A percentile compares a stretch with the other conserved stretches of the same genome.
Evolutionary conservation across 1,140 invertebrate species (phyloP).

Genomic region (Dendrolimus kikuchii): DNA sequence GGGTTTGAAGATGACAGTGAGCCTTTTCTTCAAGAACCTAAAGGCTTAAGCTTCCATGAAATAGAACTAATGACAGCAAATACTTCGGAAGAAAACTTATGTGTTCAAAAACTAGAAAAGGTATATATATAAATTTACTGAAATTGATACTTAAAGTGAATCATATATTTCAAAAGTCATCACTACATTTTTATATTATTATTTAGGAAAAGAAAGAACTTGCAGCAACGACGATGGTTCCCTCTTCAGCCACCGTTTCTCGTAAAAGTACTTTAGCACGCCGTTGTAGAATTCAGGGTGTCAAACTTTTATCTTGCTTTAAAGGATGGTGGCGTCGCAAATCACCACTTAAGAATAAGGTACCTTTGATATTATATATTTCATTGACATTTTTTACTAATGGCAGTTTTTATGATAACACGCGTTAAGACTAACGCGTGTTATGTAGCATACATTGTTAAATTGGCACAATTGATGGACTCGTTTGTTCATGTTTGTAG

Average conservation of each 20-base stretch:
- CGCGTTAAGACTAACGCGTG: too few relatives aligned
- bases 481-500: too few relatives aligned
- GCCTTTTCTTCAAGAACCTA: slow-evolving; percentile 37
- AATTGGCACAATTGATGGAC: not conserved
- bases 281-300: slow-evolving; percentile 44
- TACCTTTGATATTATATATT: slow-evolving; percentile 9
- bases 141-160: too few relatives aligned
- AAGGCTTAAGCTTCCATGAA: slow-evolving; percentile 42
- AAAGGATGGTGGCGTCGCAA: slow-evolving; percentile 51
- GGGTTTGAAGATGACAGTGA: slow-evolving; percentile 42
- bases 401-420: not conserved
- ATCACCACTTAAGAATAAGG: slow-evolving; percentile 38
- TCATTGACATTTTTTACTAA: not conserved
- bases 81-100: slow-evolving; percentile 22
- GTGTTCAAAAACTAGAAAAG: slow-evolving; percentile 6
- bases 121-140: slow-evolving; percentile 1
- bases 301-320: slow-evolving; percentile 38
- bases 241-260: slow-evolving; percentile 20
- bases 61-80: slow-evolving; percentile 35
- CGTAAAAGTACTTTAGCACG: slow-evolving; percentile 40
- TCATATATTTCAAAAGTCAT: not conserved
- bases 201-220: slow-evolving; percentile 24
- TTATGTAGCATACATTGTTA: not conserved
- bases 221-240: slow-evolving; percentile 25
- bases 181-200: not conserved